A percentile compares a stretch with the other conserved stretches of the same genome.
Evolutionary conservation across 2,888 invertebrate genomes (phyloP).

Genomic region (Dusona sp.): DNA sequence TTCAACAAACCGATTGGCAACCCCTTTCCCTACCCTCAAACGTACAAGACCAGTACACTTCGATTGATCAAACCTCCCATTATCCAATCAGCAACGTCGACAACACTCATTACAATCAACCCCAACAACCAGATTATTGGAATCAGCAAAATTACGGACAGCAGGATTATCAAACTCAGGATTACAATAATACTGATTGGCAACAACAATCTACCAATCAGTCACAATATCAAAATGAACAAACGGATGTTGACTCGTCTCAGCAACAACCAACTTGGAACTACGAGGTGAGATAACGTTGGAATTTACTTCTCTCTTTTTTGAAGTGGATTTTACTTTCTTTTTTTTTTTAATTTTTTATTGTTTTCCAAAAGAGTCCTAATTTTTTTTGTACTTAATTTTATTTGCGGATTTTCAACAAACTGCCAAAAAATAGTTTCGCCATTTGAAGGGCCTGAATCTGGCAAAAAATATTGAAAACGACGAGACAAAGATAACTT

Average conservation of each 20-base stretch:
- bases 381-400: background rate
- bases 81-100: slow-evolving; percentile 74
- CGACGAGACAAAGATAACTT: background rate
- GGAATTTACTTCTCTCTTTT: slow-evolving; percentile 1
- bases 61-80: slow-evolving; percentile 71
- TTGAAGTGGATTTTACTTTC: background rate
- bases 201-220: slow-evolving; percentile 70
- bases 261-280: slow-evolving; percentile 80
- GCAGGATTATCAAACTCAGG: slow-evolving; percentile 76
- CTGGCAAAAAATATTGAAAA: background rate
- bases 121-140: slow-evolving; percentile 78
- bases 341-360: background rate
- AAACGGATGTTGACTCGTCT: slow-evolving; percentile 77
- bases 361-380: background rate
- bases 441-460: background rate
- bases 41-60: slow-evolving; percentile 75
- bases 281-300: slow-evolving; percentile 81
- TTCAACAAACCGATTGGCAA: slow-evolving; percentile 78
- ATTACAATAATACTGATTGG: slow-evolving; percentile 77
- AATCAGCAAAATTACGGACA: slow-evolving; percentile 75
- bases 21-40: slow-evolving; percentile 76
- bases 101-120: slow-evolving; percentile 74
- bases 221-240: slow-evolving; percentile 74
- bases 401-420: background rate
- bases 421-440: background rate